These are phyloP conservation scores for Baryphthengus martii DNA, from an alignment of 2,113 vertebrate genomes.

Conservation along the genomic window DNA sequence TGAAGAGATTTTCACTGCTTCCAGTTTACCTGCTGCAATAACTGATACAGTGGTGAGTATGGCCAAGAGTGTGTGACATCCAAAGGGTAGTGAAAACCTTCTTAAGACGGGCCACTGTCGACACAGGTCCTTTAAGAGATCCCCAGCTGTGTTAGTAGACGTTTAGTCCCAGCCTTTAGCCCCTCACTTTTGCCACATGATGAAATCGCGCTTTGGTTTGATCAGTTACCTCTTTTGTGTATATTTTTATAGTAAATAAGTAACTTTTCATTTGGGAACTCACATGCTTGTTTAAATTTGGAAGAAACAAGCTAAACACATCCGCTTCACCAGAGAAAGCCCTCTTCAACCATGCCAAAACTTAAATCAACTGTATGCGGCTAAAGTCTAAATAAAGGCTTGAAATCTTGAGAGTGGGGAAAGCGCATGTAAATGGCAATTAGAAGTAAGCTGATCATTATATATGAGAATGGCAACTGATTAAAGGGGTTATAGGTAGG, in stretches of 20 bases:
- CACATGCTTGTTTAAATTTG: background rate
- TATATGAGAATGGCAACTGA: background rate
- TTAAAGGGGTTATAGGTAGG: background rate
- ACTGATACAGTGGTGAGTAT: background rate
- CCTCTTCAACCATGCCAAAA: background rate
- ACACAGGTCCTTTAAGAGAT: background rate
- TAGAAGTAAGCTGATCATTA: background rate
- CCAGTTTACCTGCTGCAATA: background rate
- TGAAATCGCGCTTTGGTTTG: background rate
- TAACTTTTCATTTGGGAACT: background rate
- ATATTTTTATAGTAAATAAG: background rate
- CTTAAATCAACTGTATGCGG: background rate
- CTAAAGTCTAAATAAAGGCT: background rate
- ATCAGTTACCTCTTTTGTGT: background rate
- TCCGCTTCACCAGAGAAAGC: background rate
- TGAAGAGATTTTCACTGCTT: background rate
- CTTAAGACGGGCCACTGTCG: background rate
- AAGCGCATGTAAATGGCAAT: background rate
- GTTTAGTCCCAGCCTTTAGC: background rate
- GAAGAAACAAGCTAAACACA: background rate
- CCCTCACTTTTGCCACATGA: background rate
- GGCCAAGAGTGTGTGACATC: background rate
- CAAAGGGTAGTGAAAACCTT: background rate
- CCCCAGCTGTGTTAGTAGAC: background rate
- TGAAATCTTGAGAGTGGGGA: background rate